phyloP scores from a whole-genome alignment of 2,797 vertebrate genomes.

The Characodon lateralis region DNA sequence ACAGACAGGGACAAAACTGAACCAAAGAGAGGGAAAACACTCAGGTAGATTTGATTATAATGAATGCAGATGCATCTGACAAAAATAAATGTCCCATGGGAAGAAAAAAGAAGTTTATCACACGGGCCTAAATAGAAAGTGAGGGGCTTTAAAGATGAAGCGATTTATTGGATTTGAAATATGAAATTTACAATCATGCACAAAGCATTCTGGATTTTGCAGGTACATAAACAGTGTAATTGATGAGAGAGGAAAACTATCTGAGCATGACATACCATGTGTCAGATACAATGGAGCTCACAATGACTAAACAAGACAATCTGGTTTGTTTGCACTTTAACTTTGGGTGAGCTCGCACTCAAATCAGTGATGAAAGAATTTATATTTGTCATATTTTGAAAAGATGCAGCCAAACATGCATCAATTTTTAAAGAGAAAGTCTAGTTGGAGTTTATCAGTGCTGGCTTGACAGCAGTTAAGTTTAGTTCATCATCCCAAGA shows the following conservation, averaged over 20 bases:
- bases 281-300: constrained; percentile 36
- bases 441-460: not conserved
- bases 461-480: not conserved
- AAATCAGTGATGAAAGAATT: constrained; percentile 10
- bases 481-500: not conserved
- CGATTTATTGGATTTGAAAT: constrained; percentile 52
- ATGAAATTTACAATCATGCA: constrained; percentile 54
- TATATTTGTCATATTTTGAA: constrained; percentile 3
- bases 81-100: constrained; percentile 66
- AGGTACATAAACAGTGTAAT: constrained; percentile 42
- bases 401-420: constrained; percentile 2
- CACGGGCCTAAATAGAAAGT: constrained; percentile 51
- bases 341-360: constrained; percentile 13
- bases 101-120: constrained; percentile 54
- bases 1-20: constrained; percentile 36
- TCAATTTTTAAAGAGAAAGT: constrained; percentile 4
- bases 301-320: constrained; percentile 31
- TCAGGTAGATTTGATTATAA: constrained; percentile 58
- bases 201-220: constrained; percentile 39
- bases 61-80: constrained; percentile 66
- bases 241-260: constrained; percentile 28
- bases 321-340: constrained; percentile 16
- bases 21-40: constrained; percentile 35
- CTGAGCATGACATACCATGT: constrained; percentile 20
- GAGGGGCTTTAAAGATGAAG: constrained; percentile 43